phyloP scores from a whole-genome alignment of 2,797 vertebrate genomes.

The Toxotes lorentzi region DNA sequence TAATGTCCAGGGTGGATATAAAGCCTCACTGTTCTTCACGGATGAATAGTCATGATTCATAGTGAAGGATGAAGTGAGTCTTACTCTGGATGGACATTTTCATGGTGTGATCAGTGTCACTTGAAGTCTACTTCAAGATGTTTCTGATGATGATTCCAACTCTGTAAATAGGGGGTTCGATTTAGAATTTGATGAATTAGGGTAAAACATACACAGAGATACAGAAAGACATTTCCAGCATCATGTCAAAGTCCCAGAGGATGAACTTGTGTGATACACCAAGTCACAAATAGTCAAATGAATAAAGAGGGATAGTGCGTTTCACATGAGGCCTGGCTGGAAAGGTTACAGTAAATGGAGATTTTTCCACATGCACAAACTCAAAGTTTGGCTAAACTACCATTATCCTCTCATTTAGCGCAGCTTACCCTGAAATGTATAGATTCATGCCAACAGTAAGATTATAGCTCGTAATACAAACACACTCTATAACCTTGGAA shows the following conservation, averaged over 20 bases:
- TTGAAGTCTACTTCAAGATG: not conserved
- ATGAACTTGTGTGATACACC: not conserved
- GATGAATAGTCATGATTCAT: conserved; percentile 77
- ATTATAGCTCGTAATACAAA: not conserved
- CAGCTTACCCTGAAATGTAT: conserved; percentile 1
- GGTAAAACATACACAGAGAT: not conserved
- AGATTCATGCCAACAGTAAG: not conserved
- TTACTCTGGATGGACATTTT: conserved; percentile 46
- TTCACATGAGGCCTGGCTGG: not conserved
- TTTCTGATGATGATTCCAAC: not conserved
- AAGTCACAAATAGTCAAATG: not conserved
- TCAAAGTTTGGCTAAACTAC: not conserved
- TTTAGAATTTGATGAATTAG: not conserved
- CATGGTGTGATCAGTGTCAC: conserved; percentile 12
- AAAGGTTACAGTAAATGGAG: not conserved
- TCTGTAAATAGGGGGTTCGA: not conserved
- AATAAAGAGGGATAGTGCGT: not conserved
- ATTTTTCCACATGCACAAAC: not conserved
- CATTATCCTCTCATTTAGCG: not conserved
- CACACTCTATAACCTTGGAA: conserved; percentile 1
- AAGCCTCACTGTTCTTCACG: conserved; percentile 70
- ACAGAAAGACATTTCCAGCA: not conserved
- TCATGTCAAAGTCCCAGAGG: not conserved
- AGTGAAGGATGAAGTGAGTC: conserved; percentile 52
- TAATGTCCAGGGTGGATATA: conserved; percentile 70